phyloP scores from a whole-genome alignment of 64 coral and sea anemone species.

The Montipora foliosa region DNA sequence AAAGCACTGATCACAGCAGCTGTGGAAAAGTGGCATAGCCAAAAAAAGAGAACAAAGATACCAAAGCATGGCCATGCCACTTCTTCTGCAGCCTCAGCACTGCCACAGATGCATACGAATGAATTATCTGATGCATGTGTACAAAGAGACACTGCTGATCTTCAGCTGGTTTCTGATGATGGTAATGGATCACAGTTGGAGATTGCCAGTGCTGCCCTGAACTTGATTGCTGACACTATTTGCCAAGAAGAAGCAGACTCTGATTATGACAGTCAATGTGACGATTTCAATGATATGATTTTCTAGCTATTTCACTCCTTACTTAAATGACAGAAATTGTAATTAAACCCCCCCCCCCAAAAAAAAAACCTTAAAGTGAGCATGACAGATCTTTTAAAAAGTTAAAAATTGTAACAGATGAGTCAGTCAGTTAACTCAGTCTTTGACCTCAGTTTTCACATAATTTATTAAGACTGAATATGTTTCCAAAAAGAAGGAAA shows the following conservation, averaged over 20 bases:
- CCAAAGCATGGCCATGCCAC: constrained; percentile 5
- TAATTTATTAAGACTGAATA: constrained; percentile 11
- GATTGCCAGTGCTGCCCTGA: constrained; percentile 51
- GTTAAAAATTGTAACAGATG: neutral
- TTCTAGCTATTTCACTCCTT: constrained; percentile 8
- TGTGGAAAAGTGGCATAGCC: constrained; percentile 4
- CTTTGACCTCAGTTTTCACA: constrained; percentile 3
- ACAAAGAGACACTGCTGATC: constrained; percentile 40
- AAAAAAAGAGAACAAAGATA: constrained; percentile 15
- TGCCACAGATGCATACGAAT: constrained; percentile 33
- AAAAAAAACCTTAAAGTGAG: constrained; percentile 17
- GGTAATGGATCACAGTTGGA: constrained; percentile 9
- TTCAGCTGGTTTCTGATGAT: constrained; percentile 3
- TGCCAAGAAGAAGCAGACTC: constrained; percentile 64
- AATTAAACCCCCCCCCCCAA: neutral
- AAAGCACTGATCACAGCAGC: constrained; percentile 25
- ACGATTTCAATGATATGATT: constrained; percentile 18
- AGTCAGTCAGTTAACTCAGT: neutral
- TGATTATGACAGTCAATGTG: constrained; percentile 11
- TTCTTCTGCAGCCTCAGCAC: constrained; percentile 22
- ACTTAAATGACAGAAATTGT: neutral
- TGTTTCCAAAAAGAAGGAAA: neutral
- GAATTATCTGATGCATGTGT: constrained; percentile 47
- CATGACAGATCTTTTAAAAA: neutral
- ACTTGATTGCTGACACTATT: constrained; percentile 42